A percentile compares a stretch with the other conserved stretches of the same genome.
Evolutionary conservation across 2,888 invertebrate genomes (phyloP).

Genomic region (Lycia hirtaria): DNA sequence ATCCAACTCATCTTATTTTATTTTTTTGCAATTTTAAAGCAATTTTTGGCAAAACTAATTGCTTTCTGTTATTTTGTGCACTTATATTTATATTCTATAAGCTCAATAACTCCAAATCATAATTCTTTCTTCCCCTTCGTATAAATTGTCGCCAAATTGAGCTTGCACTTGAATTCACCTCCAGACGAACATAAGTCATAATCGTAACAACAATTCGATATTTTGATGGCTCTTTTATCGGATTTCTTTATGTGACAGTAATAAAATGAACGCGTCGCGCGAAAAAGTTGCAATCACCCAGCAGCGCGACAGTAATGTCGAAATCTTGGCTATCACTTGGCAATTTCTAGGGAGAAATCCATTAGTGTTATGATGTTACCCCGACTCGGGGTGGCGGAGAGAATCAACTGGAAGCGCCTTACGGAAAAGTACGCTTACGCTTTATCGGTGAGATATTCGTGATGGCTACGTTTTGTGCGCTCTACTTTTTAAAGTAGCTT

Average conservation of each 20-base stretch:
- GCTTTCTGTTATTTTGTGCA: no score
- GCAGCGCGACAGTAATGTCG: constrained; percentile 48
- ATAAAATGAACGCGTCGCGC: constrained; percentile 53
- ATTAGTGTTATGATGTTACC: constrained; percentile 65
- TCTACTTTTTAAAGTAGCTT: no score
- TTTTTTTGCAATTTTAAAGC: no score
- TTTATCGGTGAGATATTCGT: background rate
- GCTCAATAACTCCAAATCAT: background rate
- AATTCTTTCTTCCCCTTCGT: background rate
- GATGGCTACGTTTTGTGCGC: no score
- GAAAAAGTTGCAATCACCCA: constrained; percentile 56
- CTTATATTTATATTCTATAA: no score
- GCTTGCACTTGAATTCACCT: constrained; percentile 32
- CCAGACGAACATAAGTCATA: constrained; percentile 41
- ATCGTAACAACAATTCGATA: constrained; percentile 48
- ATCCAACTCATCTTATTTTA: no score
- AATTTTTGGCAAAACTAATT: no score
- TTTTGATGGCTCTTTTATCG: constrained; percentile 56
- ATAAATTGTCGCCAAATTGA: constrained; percentile 31
- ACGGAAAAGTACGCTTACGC: background rate
- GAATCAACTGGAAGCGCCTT: constrained; percentile 12
- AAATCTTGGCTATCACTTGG: constrained; percentile 58
- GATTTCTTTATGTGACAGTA: constrained; percentile 52
- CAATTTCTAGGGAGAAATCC: constrained; percentile 63
- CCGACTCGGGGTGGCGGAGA: constrained; percentile 16